These are phyloP conservation scores for Porites divaricata DNA, from an alignment of 92 coral and sea anemone genomes.

Conservation along the genomic window DNA sequence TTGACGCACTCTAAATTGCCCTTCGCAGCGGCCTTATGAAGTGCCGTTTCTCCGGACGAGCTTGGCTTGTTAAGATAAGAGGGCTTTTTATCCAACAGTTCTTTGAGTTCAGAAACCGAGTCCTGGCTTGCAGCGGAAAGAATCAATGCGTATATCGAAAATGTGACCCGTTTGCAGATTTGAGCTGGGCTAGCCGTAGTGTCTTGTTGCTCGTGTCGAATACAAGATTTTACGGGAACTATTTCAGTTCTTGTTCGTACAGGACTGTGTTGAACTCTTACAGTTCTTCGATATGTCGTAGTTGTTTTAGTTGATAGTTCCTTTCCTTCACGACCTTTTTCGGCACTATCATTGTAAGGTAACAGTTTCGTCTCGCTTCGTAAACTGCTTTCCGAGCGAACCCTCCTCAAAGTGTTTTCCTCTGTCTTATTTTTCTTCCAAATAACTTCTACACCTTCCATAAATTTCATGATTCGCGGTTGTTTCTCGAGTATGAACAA, in stretches of 20 bases:
- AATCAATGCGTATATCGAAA: constrained; percentile 73
- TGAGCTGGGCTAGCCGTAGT: background rate
- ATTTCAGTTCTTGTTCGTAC: background rate
- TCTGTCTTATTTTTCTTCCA: constrained; percentile 23
- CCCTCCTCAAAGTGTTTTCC: constrained; percentile 9
- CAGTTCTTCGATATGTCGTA: constrained; percentile 12
- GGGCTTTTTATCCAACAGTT: constrained; percentile 67
- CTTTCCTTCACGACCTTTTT: background rate
- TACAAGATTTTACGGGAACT: constrained; percentile 34
- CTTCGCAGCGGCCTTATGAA: constrained; percentile 70
- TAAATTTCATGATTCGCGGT: constrained; percentile 12
- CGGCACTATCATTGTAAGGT: background rate
- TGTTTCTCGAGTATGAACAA: constrained; percentile 6
- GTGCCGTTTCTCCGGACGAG: constrained; percentile 77
- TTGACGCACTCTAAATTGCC: constrained; percentile 60
- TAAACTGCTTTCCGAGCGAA: constrained; percentile 9
- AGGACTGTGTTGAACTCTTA: constrained; percentile 24
- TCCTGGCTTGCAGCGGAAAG: constrained; percentile 73
- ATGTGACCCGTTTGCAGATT: constrained; percentile 53
- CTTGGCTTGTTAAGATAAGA: constrained; percentile 74
- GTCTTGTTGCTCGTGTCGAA: background rate
- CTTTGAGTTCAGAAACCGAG: constrained; percentile 48
- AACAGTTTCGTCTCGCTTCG: constrained; percentile 1
- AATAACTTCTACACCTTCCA: background rate
- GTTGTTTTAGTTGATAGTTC: background rate